These are phyloP conservation scores for Coryphaenoides rupestris DNA, from an alignment of 2,113 vertebrate species.

Conservation along the genomic window DNA sequence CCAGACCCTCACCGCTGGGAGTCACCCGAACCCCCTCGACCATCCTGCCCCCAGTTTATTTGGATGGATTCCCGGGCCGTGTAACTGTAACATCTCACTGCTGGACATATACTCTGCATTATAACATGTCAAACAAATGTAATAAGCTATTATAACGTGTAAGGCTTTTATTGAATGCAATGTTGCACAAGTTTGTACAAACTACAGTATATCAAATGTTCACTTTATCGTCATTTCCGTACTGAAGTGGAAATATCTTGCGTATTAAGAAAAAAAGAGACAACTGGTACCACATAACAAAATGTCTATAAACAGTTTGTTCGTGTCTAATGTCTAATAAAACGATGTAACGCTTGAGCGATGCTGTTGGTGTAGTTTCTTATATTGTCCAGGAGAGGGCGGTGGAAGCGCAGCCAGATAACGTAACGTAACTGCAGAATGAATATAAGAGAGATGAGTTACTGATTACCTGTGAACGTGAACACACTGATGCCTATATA, in stretches of 20 bases:
- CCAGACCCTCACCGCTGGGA: too few species aligned
- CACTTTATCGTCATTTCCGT: not conserved
- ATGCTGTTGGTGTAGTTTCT: conserved; percentile 6
- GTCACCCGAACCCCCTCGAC: too few species aligned
- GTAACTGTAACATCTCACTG: too few species aligned
- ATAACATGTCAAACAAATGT: conserved; percentile 1
- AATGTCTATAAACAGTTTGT: not conserved
- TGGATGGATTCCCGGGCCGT: too few species aligned
- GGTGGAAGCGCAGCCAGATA: not conserved
- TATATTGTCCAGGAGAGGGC: conserved; percentile 27
- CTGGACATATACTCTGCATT: not conserved
- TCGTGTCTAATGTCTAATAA: not conserved
- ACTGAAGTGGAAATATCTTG: conserved; percentile 5
- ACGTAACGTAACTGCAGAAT: not conserved
- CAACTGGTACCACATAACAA: not conserved
- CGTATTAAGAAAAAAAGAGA: not conserved
- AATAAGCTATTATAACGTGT: conserved; percentile 3
- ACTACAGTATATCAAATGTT: not conserved
- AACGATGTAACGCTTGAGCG: not conserved
- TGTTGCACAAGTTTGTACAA: conserved; percentile 32
- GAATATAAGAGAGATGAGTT: not conserved
- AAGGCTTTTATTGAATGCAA: conserved; percentile 13
- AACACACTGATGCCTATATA: too few species aligned
- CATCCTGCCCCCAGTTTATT: too few species aligned
- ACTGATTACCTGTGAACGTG: too few species aligned